These are phyloP conservation scores for Drosophila setifemur DNA, from an alignment of 1,140 invertebrate species.

Conservation along the genomic window DNA sequence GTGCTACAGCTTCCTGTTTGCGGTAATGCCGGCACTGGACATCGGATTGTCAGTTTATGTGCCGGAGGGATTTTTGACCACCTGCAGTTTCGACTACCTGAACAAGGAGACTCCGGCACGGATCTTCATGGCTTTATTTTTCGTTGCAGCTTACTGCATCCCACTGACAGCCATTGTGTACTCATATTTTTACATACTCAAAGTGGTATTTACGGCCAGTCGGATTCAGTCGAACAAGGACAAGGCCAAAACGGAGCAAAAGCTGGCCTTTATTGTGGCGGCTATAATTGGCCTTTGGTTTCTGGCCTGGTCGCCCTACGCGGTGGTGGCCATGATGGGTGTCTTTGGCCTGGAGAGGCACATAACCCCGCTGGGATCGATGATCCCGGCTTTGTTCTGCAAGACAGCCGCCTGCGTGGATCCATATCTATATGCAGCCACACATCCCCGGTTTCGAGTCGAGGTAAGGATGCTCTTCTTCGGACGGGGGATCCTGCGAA, in stretches of 20 bases:
- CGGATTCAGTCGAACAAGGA: conserved; percentile 84
- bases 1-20: conserved; percentile 88
- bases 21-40: conserved; percentile 86
- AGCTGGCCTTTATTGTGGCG: conserved; percentile 86
- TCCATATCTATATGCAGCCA: conserved; percentile 89
- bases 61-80: conserved; percentile 90
- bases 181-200: conserved; percentile 88
- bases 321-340: conserved; percentile 88
- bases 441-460: conserved; percentile 87
- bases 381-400: conserved; percentile 90
- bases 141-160: conserved; percentile 87
- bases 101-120: conserved; percentile 84
- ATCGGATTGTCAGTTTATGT: conserved; percentile 89
- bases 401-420: conserved; percentile 89
- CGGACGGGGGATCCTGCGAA: conserved; percentile 49
- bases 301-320: conserved; percentile 90
- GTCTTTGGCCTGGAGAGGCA: conserved; percentile 86
- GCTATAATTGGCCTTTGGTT: conserved; percentile 88
- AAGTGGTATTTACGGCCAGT: conserved; percentile 84
- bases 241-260: conserved; percentile 86
- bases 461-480: conserved; percentile 83
- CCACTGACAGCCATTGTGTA: conserved; percentile 88
- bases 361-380: conserved; percentile 87
- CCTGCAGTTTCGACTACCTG: conserved; percentile 92
- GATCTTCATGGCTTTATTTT: conserved; percentile 87